These are phyloP conservation scores for Trichonephila inaurata DNA, from an alignment of 1,140 invertebrate species.

Conservation along the genomic window DNA sequence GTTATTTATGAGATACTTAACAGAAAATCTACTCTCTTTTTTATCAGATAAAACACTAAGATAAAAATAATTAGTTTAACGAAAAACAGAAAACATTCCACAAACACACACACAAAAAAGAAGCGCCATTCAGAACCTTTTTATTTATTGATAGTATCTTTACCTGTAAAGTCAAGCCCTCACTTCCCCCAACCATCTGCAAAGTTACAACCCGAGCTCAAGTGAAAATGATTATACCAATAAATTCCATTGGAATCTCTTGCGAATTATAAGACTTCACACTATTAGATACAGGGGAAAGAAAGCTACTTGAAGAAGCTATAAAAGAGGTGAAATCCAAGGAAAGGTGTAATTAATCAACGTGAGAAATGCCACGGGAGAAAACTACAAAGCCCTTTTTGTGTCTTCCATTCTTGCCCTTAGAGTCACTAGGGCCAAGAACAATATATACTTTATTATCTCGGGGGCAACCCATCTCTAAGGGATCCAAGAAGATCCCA, in stretches of 20 bases:
- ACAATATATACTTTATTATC: constrained; percentile 46
- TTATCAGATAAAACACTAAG: neutral
- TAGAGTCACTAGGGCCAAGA: neutral
- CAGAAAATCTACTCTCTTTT: neutral
- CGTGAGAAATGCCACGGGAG: constrained; percentile 10
- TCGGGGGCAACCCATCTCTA: neutral
- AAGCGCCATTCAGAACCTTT: neutral
- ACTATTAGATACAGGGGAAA: neutral
- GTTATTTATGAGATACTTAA: neutral
- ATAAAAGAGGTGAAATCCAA: neutral
- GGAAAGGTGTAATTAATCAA: constrained; percentile 43
- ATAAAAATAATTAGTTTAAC: constrained; percentile 1
- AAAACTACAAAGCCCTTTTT: neutral
- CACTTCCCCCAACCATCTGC: neutral
- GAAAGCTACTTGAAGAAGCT: neutral
- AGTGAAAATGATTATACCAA: constrained; percentile 30
- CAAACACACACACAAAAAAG: neutral
- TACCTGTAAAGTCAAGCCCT: constrained; percentile 9
- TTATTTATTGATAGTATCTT: neutral
- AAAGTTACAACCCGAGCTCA: neutral
- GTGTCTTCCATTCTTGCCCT: neutral
- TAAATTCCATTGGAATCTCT: constrained; percentile 14
- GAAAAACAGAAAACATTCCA: neutral
- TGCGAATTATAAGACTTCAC: constrained; percentile 14
- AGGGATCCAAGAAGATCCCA: constrained; percentile 22